Conservation (phyloP, 2,113 vertebrate species). For the Percopsis transmontana region DNA sequence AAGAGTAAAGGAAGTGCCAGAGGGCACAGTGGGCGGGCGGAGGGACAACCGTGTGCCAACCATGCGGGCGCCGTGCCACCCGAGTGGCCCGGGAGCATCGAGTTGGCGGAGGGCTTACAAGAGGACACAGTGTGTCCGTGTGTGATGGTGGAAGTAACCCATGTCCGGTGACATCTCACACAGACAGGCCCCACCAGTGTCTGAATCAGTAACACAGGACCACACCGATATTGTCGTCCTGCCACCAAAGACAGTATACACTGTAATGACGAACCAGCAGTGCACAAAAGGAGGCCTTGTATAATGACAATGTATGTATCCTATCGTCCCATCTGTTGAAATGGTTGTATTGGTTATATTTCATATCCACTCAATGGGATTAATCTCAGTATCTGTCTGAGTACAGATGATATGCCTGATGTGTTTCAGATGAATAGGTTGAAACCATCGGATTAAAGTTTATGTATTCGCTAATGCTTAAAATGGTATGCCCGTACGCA, state of each 20-base stretch:
- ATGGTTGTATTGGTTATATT: conserved; percentile 6
- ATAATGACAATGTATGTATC: no score
- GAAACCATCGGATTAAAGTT: conserved; percentile 14
- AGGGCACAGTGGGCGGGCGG: conserved; percentile 22
- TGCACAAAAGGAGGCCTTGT: no score
- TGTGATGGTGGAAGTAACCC: no score
- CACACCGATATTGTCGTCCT: no score
- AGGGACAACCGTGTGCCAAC: conserved; percentile 22
- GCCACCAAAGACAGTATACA: no score
- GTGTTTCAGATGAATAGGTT: conserved; percentile 35
- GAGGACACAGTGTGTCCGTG: no score
- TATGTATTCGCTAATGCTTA: neutral
- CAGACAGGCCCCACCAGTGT: no score
- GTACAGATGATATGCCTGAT: conserved; percentile 32
- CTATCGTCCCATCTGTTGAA: conserved; percentile 11
- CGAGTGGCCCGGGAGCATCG: no score
- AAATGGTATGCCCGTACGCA: neutral
- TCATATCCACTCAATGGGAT: conserved; percentile 7
- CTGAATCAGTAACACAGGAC: no score
- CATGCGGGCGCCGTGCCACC: conserved; percentile 42
- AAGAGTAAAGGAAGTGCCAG: conserved; percentile 17
- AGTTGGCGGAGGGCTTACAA: neutral
- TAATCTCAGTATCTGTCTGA: conserved; percentile 27
- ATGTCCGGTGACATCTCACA: no score
- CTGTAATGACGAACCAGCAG: no score